These are phyloP conservation scores for Pelagia noctiluca DNA, from an alignment of 30 jellyfish, hydroid and myxozoan genomes.

Conservation along the genomic window DNA sequence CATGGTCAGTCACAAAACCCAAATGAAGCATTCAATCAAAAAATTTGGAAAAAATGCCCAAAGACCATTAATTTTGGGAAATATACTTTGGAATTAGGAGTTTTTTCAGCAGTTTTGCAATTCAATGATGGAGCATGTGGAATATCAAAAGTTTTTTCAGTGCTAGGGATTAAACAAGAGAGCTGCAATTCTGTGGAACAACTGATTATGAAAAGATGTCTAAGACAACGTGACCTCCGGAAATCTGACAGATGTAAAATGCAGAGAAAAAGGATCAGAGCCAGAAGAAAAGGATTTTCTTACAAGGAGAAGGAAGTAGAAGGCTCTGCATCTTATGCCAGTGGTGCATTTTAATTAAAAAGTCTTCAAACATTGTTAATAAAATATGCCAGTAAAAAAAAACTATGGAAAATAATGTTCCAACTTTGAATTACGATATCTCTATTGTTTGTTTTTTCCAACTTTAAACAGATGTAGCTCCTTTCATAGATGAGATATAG, in stretches of 20 bases:
- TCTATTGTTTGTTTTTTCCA: no score
- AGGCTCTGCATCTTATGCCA: background rate
- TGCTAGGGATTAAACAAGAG: constrained; percentile 38
- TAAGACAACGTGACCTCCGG: background rate
- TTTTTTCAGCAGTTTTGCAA: constrained; percentile 56
- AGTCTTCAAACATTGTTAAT: no score
- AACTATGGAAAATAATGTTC: no score
- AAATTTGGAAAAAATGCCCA: constrained; percentile 42
- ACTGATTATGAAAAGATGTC: background rate
- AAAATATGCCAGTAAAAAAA: no score
- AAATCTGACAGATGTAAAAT: background rate
- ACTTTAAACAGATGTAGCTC: background rate
- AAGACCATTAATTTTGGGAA: constrained; percentile 37
- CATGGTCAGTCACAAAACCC: constrained; percentile 66
- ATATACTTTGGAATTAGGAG: constrained; percentile 39
- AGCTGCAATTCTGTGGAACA: background rate
- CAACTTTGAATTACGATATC: no score
- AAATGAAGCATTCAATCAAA: constrained; percentile 52
- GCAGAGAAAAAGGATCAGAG: background rate
- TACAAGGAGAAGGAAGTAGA: background rate
- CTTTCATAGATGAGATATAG: background rate
- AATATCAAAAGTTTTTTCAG: constrained; percentile 12
- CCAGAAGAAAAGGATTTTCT: background rate
- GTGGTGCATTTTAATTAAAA: background rate
- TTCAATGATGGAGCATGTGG: constrained; percentile 61